Conservation (phyloP, 2,888 invertebrate genomes). For the Cataglyphis altisquamis region DNA sequence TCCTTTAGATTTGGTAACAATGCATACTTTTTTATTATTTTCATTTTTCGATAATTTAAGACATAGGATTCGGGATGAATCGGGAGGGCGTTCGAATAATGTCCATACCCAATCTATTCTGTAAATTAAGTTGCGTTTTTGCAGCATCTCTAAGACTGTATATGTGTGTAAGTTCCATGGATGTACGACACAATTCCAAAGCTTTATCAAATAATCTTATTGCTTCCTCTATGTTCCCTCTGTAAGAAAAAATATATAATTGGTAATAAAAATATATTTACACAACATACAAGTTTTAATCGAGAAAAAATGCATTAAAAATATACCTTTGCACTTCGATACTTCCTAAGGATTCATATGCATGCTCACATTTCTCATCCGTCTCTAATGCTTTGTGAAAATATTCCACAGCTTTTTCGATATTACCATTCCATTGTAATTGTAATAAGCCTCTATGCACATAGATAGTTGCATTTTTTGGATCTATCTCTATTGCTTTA, state of each 20-base stretch:
- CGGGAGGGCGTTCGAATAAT: slow-evolving; percentile 75
- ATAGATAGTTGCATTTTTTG: slow-evolving; percentile 93
- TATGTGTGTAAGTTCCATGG: slow-evolving; percentile 96
- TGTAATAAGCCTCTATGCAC: slow-evolving; percentile 95
- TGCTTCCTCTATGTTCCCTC: slow-evolving; percentile 94
- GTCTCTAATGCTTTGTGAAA: slow-evolving; percentile 94
- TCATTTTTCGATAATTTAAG: slow-evolving; percentile 58
- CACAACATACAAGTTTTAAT: slow-evolving; percentile 7
- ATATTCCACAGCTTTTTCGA: slow-evolving; percentile 92
- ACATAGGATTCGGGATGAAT: slow-evolving; percentile 19
- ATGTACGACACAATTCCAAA: slow-evolving; percentile 93
- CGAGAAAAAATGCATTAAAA: neutral
- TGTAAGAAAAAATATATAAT: slow-evolving; percentile 86
- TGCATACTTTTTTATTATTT: slow-evolving; percentile 44
- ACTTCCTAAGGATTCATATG: slow-evolving; percentile 97
- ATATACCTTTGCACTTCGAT: slow-evolving; percentile 93
- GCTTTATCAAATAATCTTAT: slow-evolving; percentile 96
- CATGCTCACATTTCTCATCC: slow-evolving; percentile 97
- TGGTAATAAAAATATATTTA: slow-evolving; percentile 50
- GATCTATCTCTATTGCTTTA: slow-evolving; percentile 93
- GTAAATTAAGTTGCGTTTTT: slow-evolving; percentile 94
- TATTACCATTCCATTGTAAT: slow-evolving; percentile 94
- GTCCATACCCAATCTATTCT: slow-evolving; percentile 91
- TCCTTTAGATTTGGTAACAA: slow-evolving; percentile 60
- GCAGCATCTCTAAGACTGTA: slow-evolving; percentile 96